Conservation (phyloP, 1,140 invertebrate species). For the Bombus difficillimus region DNA sequence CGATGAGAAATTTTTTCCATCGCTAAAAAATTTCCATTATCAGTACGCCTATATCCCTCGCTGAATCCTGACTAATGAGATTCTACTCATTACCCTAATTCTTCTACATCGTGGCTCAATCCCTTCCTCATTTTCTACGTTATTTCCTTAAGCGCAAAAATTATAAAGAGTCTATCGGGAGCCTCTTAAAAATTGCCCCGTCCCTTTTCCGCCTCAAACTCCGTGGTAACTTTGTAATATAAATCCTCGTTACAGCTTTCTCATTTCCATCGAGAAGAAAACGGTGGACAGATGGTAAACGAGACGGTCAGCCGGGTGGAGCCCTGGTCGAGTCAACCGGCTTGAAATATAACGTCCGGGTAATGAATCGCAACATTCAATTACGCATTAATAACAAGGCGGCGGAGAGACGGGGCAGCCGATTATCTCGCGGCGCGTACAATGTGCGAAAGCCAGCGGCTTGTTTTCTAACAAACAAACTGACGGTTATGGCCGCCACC, state of each 20-base stretch:
- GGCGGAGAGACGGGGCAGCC: conserved; percentile 52
- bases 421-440: conserved; percentile 68
- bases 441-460: conserved; percentile 63
- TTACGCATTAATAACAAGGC: conserved; percentile 76
- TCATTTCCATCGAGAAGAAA: background rate
- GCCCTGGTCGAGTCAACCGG: background rate
- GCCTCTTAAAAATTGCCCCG: background rate
- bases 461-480: conserved; percentile 58
- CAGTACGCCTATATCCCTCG: background rate
- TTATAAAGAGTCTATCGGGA: background rate
- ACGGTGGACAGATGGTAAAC: background rate
- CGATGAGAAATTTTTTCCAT: background rate
- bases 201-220: background rate
- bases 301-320: background rate
- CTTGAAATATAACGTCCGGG: conserved; percentile 66
- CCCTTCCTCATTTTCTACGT: background rate
- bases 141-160: background rate
- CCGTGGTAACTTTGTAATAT: background rate
- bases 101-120: background rate
- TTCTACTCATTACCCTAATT: conserved; percentile 23
- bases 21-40: conserved; percentile 17
- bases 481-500: conserved; percentile 53
- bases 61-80: background rate
- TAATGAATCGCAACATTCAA: conserved; percentile 74
- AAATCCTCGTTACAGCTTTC: background rate